Evolutionary conservation across 2,888 invertebrate species (phyloP).

Genomic region (Lasiommata megera): DNA sequence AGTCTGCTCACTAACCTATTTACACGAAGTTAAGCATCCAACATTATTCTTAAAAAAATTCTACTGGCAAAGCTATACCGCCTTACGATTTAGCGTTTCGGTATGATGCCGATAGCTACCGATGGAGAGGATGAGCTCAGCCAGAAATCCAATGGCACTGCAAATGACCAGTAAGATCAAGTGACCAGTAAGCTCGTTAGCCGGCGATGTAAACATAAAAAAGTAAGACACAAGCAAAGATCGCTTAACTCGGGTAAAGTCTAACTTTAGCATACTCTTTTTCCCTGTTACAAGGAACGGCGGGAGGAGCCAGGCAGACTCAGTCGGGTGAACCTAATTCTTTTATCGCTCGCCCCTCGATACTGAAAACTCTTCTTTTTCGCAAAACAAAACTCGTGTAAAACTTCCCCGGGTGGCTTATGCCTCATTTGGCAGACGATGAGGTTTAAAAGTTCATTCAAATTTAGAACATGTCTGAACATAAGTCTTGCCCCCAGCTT

Average conservation of each 20-base stretch:
- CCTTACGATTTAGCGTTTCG: too few species aligned
- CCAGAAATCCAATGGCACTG: too few species aligned
- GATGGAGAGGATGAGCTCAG: too few species aligned
- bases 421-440: conserved; percentile 50
- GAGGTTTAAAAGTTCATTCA: conserved; percentile 46
- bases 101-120: too few species aligned
- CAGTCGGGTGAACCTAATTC: conserved; percentile 32
- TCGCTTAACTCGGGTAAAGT: background rate
- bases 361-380: conserved; percentile 39
- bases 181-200: too few species aligned
- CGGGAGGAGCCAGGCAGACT: conserved; percentile 14
- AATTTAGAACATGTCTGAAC: conserved; percentile 41
- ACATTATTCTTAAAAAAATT: too few species aligned
- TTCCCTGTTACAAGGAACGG: conserved; percentile 12
- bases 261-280: background rate
- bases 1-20: too few species aligned
- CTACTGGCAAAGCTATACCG: too few species aligned
- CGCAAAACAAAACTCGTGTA: conserved; percentile 44
- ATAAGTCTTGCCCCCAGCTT: conserved; percentile 8
- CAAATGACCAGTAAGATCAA: too few species aligned
- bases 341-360: conserved; percentile 37
- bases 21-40: too few species aligned
- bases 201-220: too few species aligned
- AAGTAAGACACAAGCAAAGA: too few species aligned
- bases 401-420: conserved; percentile 42